Percentiles rank a stretch among this genome's conserved stretches.
Conservation (phyloP, 2,888 invertebrate species). For the Villa cingulata region DNA sequence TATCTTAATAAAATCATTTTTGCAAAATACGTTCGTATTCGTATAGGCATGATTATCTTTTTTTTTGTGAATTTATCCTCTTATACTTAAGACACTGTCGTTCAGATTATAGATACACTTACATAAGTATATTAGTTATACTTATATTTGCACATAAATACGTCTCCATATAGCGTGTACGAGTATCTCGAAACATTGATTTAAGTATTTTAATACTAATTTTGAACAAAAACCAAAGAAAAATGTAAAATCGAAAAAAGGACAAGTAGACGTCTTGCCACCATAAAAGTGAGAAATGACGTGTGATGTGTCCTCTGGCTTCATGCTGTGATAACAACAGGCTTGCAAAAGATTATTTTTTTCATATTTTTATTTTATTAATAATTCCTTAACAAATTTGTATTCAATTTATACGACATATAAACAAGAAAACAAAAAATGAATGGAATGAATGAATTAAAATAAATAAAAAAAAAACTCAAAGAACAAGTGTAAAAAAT, state of each 20-base stretch:
- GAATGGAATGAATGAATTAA: no score
- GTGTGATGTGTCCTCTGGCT: slow-evolving; percentile 14
- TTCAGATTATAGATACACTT: no score
- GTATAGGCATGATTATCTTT: no score
- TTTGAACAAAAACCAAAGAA: no score
- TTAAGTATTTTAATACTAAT: not conserved
- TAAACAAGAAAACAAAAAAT: not conserved
- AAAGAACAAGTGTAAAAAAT: not conserved
- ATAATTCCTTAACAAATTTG: not conserved
- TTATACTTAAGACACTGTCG: no score
- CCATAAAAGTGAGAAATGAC: slow-evolving; percentile 13
- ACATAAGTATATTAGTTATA: no score
- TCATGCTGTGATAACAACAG: slow-evolving; percentile 11
- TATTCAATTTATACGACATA: not conserved
- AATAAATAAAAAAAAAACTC: no score
- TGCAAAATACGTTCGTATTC: no score
- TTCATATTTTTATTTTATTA: not conserved
- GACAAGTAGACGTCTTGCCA: slow-evolving; percentile 1
- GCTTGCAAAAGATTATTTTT: not conserved
- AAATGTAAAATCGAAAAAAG: not conserved
- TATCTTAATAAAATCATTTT: no score
- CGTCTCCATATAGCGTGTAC: no score
- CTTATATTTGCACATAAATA: no score
- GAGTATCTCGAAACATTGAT: not conserved
- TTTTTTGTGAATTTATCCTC: no score